Base-by-base conservation (phyloP, 2,888 invertebrate genomes). In the Camptogramma bilineatum region DNA sequence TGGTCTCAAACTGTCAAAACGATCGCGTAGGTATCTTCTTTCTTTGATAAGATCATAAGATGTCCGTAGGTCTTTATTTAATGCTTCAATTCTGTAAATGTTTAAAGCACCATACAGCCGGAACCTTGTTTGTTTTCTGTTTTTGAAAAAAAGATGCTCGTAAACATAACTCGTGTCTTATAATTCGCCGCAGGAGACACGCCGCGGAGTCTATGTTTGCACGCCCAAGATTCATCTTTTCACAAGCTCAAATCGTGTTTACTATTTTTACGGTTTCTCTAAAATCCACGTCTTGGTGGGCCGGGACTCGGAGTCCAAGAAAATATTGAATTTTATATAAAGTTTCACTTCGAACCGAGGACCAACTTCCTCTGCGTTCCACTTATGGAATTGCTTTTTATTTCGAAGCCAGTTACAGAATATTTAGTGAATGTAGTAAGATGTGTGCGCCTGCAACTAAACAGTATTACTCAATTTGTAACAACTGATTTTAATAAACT, bases 261-360 rank as follows among this genome's bases (percentile, higher is more conserved):
- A 84, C 84, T 83, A 86, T 88, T 85, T 84, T 87, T 85, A 84
- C 82, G 78, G 79, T 78, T 79, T 75, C 79, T 81, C 82, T 87
- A 84, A 85, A 84, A 72, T 78, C 73, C 72, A 70, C 69, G 70
- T 73, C 34, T 53, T 53, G 73, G 39, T 48, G 44, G n/a, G 52
- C 42, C 28, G 51, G 8, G 50, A 51, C 62, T 52, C 13, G 42
- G 50, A 79, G 71, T 74, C 74, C 52, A 69, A 67, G 48, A 39
- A 56, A 70, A 63, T 63, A 63, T 63, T 57, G 57, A 57, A 57
- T 63, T 62, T 63, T 48, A 50, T 57, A 64, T 59, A 68, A 63
- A 57, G 52, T 57, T 53, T 56, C 39, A 47, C 55, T 19, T 8
- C 55, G 17, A 46, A 46, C 44, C 44, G 17, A 46, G 17, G 34